phyloP scores from a whole-genome alignment of 1,140 invertebrate genomes.

The Planococcus citri region DNA sequence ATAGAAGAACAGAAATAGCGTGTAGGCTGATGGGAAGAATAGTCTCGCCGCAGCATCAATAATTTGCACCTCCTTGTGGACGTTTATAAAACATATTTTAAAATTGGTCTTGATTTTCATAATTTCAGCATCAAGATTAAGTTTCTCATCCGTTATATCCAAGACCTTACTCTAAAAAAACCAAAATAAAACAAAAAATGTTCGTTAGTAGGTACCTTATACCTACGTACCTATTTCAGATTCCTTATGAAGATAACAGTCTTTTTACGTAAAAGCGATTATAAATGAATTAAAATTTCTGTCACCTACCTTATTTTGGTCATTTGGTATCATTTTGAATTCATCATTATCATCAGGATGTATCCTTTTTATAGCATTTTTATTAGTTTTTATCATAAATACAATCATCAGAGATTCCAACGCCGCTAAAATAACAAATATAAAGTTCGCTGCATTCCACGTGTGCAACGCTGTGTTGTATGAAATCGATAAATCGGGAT shows the following conservation, averaged over 20 bases:
- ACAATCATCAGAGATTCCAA: background rate
- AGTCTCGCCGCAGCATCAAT: background rate
- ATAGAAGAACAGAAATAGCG: background rate
- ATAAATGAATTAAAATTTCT: background rate
- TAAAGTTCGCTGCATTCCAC: background rate
- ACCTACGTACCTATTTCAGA: too few species aligned
- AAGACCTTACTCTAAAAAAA: background rate
- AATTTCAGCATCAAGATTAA: background rate
- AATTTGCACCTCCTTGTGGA: background rate
- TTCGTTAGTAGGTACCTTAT: too few species aligned
- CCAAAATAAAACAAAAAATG: background rate
- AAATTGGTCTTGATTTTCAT: constrained; percentile 10
- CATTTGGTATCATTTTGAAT: background rate
- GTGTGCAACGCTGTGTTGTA: background rate
- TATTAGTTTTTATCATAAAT: constrained; percentile 10
- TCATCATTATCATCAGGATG: constrained; percentile 5
- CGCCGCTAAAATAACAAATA: background rate
- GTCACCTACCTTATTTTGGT: background rate
- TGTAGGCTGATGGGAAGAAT: constrained; percentile 2
- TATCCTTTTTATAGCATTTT: background rate
- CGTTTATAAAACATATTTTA: constrained; percentile 11
- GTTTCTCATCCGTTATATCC: background rate
- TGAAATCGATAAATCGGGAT: background rate
- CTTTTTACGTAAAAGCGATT: too few species aligned
- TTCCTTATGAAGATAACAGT: too few species aligned